Conservation (phyloP, 2,888 invertebrate genomes). For the Apodemia duryi region DNA sequence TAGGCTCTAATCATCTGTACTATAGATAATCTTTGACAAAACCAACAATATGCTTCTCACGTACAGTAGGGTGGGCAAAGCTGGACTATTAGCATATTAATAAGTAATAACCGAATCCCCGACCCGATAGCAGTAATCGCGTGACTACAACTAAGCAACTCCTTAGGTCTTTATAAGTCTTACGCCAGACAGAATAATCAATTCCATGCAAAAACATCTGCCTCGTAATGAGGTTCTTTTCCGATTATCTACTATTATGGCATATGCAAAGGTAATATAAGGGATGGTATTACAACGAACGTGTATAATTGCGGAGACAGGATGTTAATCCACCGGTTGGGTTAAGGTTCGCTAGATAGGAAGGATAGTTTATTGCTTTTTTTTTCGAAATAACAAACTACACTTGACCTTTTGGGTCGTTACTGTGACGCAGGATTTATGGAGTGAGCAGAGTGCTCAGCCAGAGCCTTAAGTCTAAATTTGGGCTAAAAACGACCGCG, state of each 20-base stretch:
- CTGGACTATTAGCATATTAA: conserved; percentile 68
- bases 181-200: conserved; percentile 31
- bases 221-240: conserved; percentile 29
- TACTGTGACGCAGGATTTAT: no score
- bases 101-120: conserved; percentile 50
- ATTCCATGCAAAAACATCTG: conserved; percentile 39
- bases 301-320: background rate
- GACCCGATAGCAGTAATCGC: conserved; percentile 40
- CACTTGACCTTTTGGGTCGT: no score
- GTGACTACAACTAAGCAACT: conserved; percentile 15
- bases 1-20: conserved; percentile 14
- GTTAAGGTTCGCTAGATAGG: background rate
- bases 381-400: no score
- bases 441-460: no score
- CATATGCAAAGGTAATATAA: conserved; percentile 17
- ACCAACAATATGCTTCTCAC: conserved; percentile 45
- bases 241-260: conserved; percentile 16
- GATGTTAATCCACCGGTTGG: background rate
- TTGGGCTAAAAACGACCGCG: no score
- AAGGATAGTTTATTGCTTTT: background rate
- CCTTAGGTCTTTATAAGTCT: conserved; percentile 4
- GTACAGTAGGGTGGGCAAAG: conserved; percentile 57
- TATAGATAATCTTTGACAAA: conserved; percentile 27
- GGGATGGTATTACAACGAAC: conserved; percentile 13
- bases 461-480: no score